phyloP scores from a whole-genome alignment of 2,113 vertebrate species.

The Barnardius zonarius region DNA sequence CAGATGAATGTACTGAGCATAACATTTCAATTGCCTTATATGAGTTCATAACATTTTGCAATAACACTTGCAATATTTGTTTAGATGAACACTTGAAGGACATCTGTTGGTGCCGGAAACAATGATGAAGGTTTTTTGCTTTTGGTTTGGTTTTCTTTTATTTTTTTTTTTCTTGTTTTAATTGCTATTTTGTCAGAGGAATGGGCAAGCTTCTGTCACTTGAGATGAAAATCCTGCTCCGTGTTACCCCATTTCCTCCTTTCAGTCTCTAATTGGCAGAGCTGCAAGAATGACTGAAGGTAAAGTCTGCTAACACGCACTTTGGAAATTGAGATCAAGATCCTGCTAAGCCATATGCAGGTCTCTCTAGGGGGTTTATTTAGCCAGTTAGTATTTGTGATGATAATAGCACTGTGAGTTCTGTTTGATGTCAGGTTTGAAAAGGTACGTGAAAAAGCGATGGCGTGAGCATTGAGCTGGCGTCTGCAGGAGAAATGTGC shows the following conservation, averaged over 20 bases:
- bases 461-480: background rate
- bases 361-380: background rate
- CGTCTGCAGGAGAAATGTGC: accelerated
- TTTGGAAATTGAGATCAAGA: background rate
- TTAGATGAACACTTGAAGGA: background rate
- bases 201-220: background rate
- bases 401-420: background rate
- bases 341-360: background rate
- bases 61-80: background rate
- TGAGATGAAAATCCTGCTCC: background rate
- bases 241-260: background rate
- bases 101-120: background rate
- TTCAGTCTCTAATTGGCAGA: background rate
- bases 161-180: background rate
- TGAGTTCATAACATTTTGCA: background rate
- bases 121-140: background rate
- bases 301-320: background rate
- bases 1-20: background rate
- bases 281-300: background rate
- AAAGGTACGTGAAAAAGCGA: background rate
- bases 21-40: background rate
- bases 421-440: background rate
- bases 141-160: background rate
- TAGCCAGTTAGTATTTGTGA: background rate
- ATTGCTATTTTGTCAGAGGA: background rate